A percentile compares a stretch with the other conserved stretches of the same genome.
These are phyloP conservation scores for Channa argus DNA, from an alignment of 2,113 vertebrate species.

Conservation along the genomic window DNA sequence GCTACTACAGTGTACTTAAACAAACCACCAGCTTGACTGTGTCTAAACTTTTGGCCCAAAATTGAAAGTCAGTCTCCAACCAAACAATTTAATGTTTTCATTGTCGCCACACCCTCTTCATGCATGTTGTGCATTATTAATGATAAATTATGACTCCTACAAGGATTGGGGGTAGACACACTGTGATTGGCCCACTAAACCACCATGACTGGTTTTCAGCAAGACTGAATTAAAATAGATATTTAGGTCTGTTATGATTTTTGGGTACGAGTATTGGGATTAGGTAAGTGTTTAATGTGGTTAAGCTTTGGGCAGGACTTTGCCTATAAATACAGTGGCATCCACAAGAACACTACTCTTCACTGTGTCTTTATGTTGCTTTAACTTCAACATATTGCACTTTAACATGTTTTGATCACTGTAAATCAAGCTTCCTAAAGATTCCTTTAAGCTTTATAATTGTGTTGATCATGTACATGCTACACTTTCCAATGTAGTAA, in stretches of 20 bases:
- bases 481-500: background rate
- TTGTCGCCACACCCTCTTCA: conserved; percentile 8
- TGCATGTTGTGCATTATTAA: background rate
- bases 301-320: conserved; percentile 9
- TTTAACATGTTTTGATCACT: background rate
- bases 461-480: background rate
- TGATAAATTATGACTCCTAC: conserved; percentile 36
- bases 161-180: conserved; percentile 7
- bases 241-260: conserved; percentile 31
- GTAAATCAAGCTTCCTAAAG: background rate
- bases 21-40: background rate
- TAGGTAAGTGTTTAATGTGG: conserved; percentile 27
- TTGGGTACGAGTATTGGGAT: conserved; percentile 21
- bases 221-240: conserved; percentile 26
- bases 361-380: conserved; percentile 1
- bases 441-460: conserved; percentile 10
- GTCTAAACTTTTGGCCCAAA: too few species aligned
- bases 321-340: background rate
- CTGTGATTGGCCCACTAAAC: conserved; percentile 16
- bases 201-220: conserved; percentile 35
- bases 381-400: background rate
- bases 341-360: conserved; percentile 3
- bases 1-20: background rate
- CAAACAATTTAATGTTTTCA: conserved; percentile 8
- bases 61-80: background rate